Conservation (phyloP, 2,797 vertebrate genomes). For the Myotis pilosus region DNA sequence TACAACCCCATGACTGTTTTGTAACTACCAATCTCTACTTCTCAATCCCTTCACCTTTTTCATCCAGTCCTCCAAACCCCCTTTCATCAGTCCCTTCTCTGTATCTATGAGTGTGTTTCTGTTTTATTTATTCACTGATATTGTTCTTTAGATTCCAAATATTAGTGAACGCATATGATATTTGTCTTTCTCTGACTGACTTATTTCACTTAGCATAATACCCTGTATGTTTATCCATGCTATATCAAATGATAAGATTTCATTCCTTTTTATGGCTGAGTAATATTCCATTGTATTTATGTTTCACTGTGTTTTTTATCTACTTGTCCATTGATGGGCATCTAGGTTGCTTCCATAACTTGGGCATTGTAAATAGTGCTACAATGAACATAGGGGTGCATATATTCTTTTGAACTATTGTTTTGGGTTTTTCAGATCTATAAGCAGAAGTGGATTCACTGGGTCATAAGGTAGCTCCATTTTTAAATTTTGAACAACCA, state of each 20-base stretch:
- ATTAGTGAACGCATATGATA: not conserved
- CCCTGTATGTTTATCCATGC: not conserved
- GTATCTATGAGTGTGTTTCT: not conserved
- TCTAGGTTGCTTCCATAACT: not conserved
- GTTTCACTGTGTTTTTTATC: not conserved
- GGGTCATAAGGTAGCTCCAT: not conserved
- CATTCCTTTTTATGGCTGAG: not conserved
- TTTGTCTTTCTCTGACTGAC: not conserved
- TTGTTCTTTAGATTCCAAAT: not conserved
- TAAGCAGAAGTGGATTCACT: not conserved
- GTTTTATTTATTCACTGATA: not conserved
- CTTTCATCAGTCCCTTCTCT: not conserved
- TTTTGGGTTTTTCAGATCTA: not conserved
- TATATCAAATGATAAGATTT: not conserved
- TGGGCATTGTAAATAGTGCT: not conserved
- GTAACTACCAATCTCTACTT: not conserved
- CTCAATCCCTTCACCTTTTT: not conserved
- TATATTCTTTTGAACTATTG: not conserved
- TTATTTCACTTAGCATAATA: not conserved
- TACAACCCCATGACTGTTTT: not conserved
- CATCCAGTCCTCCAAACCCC: not conserved
- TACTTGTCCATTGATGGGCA: not conserved
- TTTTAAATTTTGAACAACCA: not conserved
- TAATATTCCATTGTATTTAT: not conserved
- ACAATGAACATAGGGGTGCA: not conserved